phyloP scores from a whole-genome alignment of 2,888 invertebrate genomes.

The Oeneis ivallda region DNA sequence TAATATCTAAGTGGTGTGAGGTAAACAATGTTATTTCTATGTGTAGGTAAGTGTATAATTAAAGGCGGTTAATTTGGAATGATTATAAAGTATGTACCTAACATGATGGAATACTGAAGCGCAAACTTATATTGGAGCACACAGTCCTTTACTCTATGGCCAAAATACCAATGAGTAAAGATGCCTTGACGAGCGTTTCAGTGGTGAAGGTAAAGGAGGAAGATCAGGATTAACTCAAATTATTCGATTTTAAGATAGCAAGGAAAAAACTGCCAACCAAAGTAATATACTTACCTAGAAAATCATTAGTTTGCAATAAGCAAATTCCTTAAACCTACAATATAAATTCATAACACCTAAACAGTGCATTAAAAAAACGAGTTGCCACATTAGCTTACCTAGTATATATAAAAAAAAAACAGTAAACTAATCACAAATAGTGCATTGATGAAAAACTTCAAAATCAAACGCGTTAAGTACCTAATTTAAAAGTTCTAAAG shows the following conservation, averaged over 20 bases:
- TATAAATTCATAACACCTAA: constrained; percentile 46
- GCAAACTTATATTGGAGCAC: neutral
- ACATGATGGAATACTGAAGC: neutral
- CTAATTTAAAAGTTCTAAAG: constrained; percentile 41
- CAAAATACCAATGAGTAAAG: too few relatives aligned
- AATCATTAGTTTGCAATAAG: neutral
- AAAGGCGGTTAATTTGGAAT: constrained; percentile 28
- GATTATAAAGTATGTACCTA: constrained; percentile 6
- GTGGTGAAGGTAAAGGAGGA: neutral
- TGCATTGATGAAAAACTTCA: constrained; percentile 58
- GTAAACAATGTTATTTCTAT: constrained; percentile 44
- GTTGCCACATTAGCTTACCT: constrained; percentile 47
- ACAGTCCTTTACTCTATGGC: neutral
- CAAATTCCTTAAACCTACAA: neutral
- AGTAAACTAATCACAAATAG: constrained; percentile 60
- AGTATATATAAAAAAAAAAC: constrained; percentile 45
- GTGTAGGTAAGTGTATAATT: constrained; percentile 21
- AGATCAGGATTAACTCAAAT: neutral
- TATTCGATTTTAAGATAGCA: neutral
- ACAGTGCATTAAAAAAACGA: constrained; percentile 56
- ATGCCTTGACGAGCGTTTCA: neutral
- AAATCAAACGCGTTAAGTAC: constrained; percentile 54
- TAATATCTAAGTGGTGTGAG: constrained; percentile 69
- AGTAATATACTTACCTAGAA: constrained; percentile 7
- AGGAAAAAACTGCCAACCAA: constrained; percentile 30